These are phyloP conservation scores for Neodontobutis hainanensis DNA, from an alignment of 2,113 vertebrate species.

Conservation along the genomic window DNA sequence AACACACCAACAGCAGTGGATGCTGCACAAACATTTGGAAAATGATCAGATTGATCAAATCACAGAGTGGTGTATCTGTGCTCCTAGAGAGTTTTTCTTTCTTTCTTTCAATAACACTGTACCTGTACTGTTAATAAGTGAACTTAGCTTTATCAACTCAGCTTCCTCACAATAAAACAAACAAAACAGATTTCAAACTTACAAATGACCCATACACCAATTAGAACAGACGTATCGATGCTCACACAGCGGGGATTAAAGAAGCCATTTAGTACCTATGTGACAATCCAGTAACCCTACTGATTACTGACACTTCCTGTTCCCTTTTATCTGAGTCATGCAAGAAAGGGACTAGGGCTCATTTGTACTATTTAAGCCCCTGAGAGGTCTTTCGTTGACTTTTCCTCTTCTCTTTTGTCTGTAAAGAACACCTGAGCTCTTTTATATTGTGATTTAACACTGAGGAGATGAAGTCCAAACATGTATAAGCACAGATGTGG, in stretches of 20 bases:
- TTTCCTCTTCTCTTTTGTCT: slow-evolving; percentile 2
- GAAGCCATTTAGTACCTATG: slow-evolving; percentile 2
- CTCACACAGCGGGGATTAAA: background rate
- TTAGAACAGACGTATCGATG: background rate
- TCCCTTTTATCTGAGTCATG: slow-evolving; percentile 49
- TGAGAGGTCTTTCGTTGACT: slow-evolving; percentile 38
- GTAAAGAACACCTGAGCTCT: no score
- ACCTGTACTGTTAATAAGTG: no score
- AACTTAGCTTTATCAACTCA: no score
- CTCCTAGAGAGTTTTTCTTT: no score
- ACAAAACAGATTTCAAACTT: background rate
- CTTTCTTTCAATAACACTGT: no score
- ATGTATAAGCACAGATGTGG: background rate
- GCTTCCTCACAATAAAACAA: no score
- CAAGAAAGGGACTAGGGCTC: slow-evolving; percentile 40
- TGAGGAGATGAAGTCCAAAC: no score
- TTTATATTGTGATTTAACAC: no score
- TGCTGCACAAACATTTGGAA: background rate
- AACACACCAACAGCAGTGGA: background rate
- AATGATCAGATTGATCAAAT: no score
- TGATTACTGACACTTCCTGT: slow-evolving; percentile 40
- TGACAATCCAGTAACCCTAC: slow-evolving; percentile 17
- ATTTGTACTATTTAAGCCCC: slow-evolving; percentile 64
- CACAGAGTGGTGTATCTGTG: background rate
- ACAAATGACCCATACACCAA: background rate